Conservation (phyloP, 2,888 invertebrate species). For the Hemaris fuciformis region DNA sequence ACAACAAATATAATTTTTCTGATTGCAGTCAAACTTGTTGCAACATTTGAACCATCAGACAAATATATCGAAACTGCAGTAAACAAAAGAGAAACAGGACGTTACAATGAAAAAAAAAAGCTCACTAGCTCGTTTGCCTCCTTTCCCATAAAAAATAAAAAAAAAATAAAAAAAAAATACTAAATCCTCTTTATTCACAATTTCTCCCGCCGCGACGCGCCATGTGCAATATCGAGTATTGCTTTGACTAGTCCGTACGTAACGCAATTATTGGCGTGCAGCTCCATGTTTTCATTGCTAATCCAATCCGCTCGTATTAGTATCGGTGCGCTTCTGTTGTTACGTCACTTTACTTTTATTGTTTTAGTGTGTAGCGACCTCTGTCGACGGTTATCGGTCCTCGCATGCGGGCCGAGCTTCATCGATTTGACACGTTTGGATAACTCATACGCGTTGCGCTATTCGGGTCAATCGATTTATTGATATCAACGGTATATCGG, state of each 20-base stretch:
- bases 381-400: not conserved
- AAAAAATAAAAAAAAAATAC: too few species aligned
- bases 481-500: not conserved
- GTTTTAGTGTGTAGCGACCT: not conserved
- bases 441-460: not conserved
- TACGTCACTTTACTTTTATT: not conserved
- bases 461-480: not conserved
- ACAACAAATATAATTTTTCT: too few species aligned
- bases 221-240: not conserved
- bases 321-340: not conserved
- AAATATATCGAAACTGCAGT: too few species aligned
- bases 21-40: too few species aligned
- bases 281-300: not conserved
- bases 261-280: not conserved
- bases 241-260: not conserved
- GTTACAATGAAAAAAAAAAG: too few species aligned
- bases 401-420: not conserved
- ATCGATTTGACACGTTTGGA: not conserved
- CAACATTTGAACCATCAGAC: too few species aligned
- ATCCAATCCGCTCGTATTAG: not conserved
- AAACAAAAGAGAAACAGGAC: too few species aligned
- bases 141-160: too few species aligned
- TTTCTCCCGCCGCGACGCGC: too few species aligned
- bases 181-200: too few species aligned
- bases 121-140: too few species aligned